Base-by-base conservation (phyloP, 2,113 vertebrate species). In the Pseudolaguvia tuberculata region DNA sequence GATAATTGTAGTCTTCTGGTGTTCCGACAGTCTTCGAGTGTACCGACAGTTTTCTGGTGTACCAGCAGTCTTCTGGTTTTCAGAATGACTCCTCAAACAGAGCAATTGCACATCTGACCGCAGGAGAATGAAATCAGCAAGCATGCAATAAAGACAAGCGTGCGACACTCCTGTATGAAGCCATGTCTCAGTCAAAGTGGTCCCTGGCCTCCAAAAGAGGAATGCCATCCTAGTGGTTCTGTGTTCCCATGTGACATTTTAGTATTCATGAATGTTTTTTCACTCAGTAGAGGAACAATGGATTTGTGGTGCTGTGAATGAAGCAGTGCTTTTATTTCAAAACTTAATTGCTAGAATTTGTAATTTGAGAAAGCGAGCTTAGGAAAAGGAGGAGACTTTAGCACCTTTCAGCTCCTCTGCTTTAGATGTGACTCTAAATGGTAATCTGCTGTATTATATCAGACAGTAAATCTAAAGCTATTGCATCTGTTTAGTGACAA, bases 101-200 rank as follows among this genome's bases (percentile, higher is more conserved):
- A 21, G 61, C 63, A 59, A 48, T 71, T 73, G 14, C 29, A 61
- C 12, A 35, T 76, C 65, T 50, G 72, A 71, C 31, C 35, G n/a
- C 15, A 21, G 55, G 59, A 21, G 68, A 57, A 63, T 72, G 68
- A 72, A 75, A 66, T 78, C 72, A 69, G 65, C 29, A 15, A 25
- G 58, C 59, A 25, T 50, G 69, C 66, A 55, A 75, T 75, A 35
- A 35, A 35, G 6, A 78, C 75, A 68, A 70, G 63, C 62, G 68
- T 42, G 65, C 57, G 20, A 66, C 72, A 72, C 68, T 72, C 50
- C 69, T 63, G 72, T 62, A 17, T 75, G 78, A 78, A 78, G 57
- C 73, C 72, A 65, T 72, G 78, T 80, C 75, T 68, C 69, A 59
- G 78, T 51, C 75, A 76, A 73, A 78, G 65, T 51, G 68, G 47